Conservation (phyloP, 2,113 vertebrate genomes). For the Illadopsis cleaveri region DNA sequence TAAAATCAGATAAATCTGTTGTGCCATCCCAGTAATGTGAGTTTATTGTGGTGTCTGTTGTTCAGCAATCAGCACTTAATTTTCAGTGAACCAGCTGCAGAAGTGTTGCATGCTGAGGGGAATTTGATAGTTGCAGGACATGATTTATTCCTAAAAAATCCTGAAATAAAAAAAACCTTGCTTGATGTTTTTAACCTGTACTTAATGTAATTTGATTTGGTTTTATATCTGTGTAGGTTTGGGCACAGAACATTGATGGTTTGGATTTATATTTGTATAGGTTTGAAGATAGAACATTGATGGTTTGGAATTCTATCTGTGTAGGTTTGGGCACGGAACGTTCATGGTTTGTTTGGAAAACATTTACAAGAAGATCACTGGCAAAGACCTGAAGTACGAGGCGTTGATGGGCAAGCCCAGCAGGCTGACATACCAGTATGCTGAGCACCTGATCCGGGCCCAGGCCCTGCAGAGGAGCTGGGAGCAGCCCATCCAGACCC, state of each 20-base stretch:
- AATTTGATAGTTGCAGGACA: neutral
- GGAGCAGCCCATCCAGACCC: conserved; percentile 75
- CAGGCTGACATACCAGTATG: conserved; percentile 86
- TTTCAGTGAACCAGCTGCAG: neutral
- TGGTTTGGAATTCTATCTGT: conserved; percentile 27
- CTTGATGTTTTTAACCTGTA: neutral
- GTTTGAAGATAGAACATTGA: neutral
- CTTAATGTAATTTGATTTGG: neutral
- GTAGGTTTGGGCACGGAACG: conserved; percentile 67
- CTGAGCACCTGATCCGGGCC: conserved; percentile 82
- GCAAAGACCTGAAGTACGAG: conserved; percentile 83
- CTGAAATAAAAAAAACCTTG: neutral
- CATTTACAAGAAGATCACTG: conserved; percentile 88
- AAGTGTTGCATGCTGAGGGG: neutral
- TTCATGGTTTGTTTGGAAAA: conserved; percentile 90
- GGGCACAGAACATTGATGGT: conserved; percentile 71
- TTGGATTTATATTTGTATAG: neutral
- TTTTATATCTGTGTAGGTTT: neutral
- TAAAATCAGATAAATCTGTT: neutral
- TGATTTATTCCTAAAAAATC: neutral
- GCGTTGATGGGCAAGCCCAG: conserved; percentile 87
- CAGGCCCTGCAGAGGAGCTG: conserved; percentile 75
- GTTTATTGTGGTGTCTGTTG: neutral
- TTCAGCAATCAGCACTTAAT: neutral
- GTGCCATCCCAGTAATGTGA: neutral